These are phyloP conservation scores for Hydrotaea cyrtoneurina DNA, from an alignment of 2,888 invertebrate genomes.

Conservation along the genomic window DNA sequence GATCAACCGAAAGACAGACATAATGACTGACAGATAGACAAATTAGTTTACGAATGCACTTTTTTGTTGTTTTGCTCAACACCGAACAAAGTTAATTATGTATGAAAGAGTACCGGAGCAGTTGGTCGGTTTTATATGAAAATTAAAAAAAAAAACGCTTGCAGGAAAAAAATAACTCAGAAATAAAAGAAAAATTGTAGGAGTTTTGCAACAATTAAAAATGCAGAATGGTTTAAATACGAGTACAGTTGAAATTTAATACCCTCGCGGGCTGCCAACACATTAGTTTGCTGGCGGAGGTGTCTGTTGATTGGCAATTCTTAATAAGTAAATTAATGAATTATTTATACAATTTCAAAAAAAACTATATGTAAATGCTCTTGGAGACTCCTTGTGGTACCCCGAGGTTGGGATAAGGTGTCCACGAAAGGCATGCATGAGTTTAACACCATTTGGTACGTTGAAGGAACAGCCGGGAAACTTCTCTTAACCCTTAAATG, in stretches of 20 bases:
- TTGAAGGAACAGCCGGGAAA: too few species aligned
- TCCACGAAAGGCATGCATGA: too few species aligned
- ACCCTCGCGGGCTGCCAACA: not conserved
- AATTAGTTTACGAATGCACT: constrained; percentile 8
- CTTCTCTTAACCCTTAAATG: too few species aligned
- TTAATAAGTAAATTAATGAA: too few species aligned
- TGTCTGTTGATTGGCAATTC: too few species aligned
- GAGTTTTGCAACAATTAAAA: not conserved
- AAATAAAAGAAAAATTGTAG: not conserved
- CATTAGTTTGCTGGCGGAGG: too few species aligned
- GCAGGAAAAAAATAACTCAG: not conserved
- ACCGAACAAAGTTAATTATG: constrained; percentile 19
- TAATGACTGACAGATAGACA: not conserved
- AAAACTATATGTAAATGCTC: too few species aligned
- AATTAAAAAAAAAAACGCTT: not conserved
- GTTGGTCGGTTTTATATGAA: not conserved
- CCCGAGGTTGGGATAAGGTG: too few species aligned
- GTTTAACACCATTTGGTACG: too few species aligned
- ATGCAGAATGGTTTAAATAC: not conserved
- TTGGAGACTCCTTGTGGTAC: too few species aligned
- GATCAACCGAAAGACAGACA: constrained; percentile 24
- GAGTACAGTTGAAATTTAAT: not conserved
- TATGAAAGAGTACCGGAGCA: not conserved
- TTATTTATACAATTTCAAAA: too few species aligned
- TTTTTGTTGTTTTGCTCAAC: not conserved